Percentiles rank a stretch among this genome's conserved stretches.
phyloP scores from a whole-genome alignment of 2,888 invertebrate genomes.

The Plemyria rubiginata region DNA sequence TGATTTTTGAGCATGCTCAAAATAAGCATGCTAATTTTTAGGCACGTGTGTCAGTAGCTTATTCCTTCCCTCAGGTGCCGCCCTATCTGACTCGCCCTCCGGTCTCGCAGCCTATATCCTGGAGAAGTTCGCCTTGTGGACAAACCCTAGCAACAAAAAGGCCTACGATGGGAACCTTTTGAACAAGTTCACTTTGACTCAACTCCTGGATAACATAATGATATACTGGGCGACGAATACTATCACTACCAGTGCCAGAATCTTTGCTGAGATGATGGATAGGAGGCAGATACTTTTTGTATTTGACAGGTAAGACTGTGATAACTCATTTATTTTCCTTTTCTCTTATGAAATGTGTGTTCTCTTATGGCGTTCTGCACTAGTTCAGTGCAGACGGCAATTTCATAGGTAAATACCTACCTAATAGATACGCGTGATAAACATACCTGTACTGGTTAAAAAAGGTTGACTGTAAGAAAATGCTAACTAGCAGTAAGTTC shows the following conservation, averaged over 20 bases:
- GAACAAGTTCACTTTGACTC: slow-evolving; percentile 67
- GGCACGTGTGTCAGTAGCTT: background rate
- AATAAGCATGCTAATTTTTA: too few species aligned
- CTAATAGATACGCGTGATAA: too few species aligned
- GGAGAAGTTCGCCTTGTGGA: slow-evolving; percentile 93
- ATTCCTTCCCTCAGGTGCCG: slow-evolving; percentile 82
- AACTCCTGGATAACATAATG: slow-evolving; percentile 83
- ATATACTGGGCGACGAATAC: slow-evolving; percentile 81
- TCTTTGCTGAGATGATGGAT: slow-evolving; percentile 86
- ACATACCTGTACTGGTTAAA: too few species aligned
- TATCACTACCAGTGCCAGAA: slow-evolving; percentile 77
- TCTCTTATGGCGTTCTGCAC: too few species aligned
- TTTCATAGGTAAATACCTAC: too few species aligned
- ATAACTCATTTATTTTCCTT: too few species aligned
- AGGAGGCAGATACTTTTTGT: slow-evolving; percentile 49
- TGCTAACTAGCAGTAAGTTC: too few species aligned
- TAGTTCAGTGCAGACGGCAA: too few species aligned
- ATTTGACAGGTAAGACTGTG: slow-evolving; percentile 64
- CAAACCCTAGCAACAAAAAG: slow-evolving; percentile 78
- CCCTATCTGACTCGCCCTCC: slow-evolving; percentile 90
- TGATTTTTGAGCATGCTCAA: too few species aligned
- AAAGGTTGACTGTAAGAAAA: too few species aligned
- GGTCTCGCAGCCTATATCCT: slow-evolving; percentile 95
- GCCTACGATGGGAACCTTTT: slow-evolving; percentile 87
- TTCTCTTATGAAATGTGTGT: too few species aligned